These are phyloP conservation scores for Spinus pinus DNA, from an alignment of 2,797 vertebrate species.

Conservation along the genomic window DNA sequence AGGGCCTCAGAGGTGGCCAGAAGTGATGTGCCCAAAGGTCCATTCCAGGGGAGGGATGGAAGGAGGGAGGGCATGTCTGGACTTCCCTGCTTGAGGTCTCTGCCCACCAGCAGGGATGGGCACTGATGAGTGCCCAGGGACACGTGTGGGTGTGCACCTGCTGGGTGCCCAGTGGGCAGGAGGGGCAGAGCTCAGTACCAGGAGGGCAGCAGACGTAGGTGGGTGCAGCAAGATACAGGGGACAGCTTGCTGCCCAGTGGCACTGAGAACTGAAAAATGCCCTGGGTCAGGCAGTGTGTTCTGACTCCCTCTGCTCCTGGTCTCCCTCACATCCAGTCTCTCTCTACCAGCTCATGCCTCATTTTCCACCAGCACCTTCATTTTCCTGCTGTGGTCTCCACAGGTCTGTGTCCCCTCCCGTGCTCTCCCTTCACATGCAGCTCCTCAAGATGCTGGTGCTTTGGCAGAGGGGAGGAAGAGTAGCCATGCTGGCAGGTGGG, in stretches of 20 bases:
- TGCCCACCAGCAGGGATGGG: background rate
- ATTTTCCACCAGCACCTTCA: background rate
- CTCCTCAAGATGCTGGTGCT: background rate
- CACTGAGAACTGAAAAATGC: background rate
- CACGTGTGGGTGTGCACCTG: rapidly evolving
- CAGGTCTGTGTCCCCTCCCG: background rate
- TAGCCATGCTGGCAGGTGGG: background rate
- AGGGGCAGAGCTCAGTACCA: too few species aligned
- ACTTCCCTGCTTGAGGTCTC: background rate
- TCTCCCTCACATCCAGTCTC: background rate
- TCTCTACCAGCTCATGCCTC: background rate
- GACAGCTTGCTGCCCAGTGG: background rate
- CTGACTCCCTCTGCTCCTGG: background rate
- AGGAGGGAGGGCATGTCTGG: background rate
- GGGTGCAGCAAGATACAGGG: rapidly evolving
- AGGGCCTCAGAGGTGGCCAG: background rate
- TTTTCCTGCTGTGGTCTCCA: background rate
- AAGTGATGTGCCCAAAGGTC: background rate
- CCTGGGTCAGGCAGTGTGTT: background rate
- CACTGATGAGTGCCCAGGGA: background rate
- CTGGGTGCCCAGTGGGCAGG: rapidly evolving
- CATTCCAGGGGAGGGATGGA: rapidly evolving
- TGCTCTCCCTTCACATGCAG: background rate
- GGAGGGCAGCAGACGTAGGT: rapidly evolving
- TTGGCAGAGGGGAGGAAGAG: background rate